phyloP scores from a whole-genome alignment of 2,797 vertebrate species.

The Nyctalus aviator region DNA sequence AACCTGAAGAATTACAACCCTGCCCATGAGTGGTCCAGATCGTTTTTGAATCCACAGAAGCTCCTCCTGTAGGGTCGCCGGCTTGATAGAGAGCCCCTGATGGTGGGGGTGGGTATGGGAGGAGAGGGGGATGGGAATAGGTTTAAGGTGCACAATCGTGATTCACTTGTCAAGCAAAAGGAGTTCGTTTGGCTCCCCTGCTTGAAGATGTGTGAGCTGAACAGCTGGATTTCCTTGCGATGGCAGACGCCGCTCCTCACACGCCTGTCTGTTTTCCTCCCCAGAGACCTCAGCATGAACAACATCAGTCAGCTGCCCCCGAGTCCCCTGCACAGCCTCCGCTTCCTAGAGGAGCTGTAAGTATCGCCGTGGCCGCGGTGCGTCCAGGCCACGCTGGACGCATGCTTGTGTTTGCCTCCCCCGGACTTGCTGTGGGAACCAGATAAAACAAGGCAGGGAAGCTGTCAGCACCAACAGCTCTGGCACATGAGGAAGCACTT shows the following conservation, averaged over 20 bases:
- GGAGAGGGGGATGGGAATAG: neutral
- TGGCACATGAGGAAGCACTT: slow-evolving; percentile 89
- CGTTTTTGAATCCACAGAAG: slow-evolving; percentile 60
- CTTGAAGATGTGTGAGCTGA: slow-evolving; percentile 86
- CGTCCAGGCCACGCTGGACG: slow-evolving; percentile 73
- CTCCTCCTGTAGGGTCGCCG: slow-evolving; percentile 49
- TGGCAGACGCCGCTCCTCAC: slow-evolving; percentile 76
- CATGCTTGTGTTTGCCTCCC: slow-evolving; percentile 85
- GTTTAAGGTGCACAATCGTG: slow-evolving; percentile 71
- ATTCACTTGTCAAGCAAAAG: slow-evolving; percentile 80
- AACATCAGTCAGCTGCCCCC: slow-evolving; percentile 93
- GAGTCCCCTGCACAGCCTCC: slow-evolving; percentile 90
- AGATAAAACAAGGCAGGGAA: slow-evolving; percentile 86
- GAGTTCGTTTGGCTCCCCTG: slow-evolving; percentile 79
- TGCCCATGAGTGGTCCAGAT: slow-evolving; percentile 61
- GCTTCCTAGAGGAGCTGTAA: slow-evolving; percentile 97
- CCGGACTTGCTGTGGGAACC: slow-evolving; percentile 86
- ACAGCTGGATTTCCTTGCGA: slow-evolving; percentile 84
- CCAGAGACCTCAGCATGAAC: slow-evolving; percentile 97
- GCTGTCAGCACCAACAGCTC: slow-evolving; percentile 86
- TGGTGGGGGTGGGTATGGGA: neutral
- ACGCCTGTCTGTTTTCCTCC: slow-evolving; percentile 84
- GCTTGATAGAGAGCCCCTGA: slow-evolving; percentile 57
- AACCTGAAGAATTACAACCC: slow-evolving; percentile 44
- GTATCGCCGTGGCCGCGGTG: slow-evolving; percentile 85